These are phyloP conservation scores for Euphonia xanthogaster DNA, from an alignment of 2,797 vertebrate genomes.

Conservation along the genomic window DNA sequence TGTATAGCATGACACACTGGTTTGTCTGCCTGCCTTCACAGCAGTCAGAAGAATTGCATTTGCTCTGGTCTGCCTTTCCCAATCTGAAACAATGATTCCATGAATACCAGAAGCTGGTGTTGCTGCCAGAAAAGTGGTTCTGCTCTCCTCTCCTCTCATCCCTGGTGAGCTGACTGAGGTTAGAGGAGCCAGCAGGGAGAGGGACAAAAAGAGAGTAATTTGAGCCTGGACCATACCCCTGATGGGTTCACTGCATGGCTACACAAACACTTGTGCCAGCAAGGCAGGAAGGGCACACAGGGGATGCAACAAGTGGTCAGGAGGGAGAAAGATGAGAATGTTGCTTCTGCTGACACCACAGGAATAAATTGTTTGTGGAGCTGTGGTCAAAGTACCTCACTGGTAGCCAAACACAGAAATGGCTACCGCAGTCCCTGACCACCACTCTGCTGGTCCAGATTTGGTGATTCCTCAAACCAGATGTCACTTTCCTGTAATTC, in stretches of 20 bases:
- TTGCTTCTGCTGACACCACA: slow-evolving; percentile 13
- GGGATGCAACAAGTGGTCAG: slow-evolving; percentile 8
- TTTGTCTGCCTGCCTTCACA: not conserved
- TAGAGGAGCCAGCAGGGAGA: not conserved
- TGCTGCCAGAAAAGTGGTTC: not conserved
- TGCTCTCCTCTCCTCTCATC: not conserved
- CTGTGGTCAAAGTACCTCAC: not conserved
- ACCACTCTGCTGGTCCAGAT: not conserved
- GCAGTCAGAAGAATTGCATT: not conserved
- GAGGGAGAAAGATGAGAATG: not conserved
- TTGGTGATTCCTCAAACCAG: not conserved
- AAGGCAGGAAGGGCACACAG: not conserved
- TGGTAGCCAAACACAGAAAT: not conserved
- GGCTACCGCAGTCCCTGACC: not conserved
- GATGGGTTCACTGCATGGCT: not conserved
- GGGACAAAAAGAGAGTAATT: not conserved
- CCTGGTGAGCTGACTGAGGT: not conserved
- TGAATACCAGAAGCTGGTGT: not conserved
- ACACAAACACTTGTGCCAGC: slow-evolving; percentile 5
- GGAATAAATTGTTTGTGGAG: slow-evolving; percentile 1
- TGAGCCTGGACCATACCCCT: not conserved
- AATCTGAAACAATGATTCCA: not conserved
- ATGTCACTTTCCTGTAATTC: slow-evolving; percentile 32
- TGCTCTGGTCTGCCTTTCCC: not conserved
- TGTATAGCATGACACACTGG: not conserved